These are phyloP conservation scores for Hylaea fasciaria DNA, from an alignment of 2,888 invertebrate genomes.

Conservation along the genomic window DNA sequence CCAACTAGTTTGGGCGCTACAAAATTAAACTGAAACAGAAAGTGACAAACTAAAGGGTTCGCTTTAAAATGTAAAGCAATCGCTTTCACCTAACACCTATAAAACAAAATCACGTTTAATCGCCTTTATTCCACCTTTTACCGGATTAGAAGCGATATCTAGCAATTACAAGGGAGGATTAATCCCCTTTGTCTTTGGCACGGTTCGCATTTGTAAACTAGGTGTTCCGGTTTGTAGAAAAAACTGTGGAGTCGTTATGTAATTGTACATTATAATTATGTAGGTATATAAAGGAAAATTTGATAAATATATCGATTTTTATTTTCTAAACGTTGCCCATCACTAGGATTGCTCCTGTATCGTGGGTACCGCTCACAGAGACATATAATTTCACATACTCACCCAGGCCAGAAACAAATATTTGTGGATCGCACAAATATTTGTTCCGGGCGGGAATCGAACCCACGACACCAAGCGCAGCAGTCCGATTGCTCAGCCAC, in stretches of 20 bases:
- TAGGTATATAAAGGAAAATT: too few species aligned
- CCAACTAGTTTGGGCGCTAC: background rate
- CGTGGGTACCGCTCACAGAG: too few species aligned
- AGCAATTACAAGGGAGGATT: conserved; percentile 56
- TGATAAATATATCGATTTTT: too few species aligned
- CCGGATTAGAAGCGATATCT: conserved; percentile 59
- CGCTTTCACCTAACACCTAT: conserved; percentile 43
- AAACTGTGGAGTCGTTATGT: conserved; percentile 9
- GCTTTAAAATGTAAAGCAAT: conserved; percentile 39
- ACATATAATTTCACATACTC: too few species aligned
- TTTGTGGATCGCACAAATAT: too few species aligned
- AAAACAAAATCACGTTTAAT: conserved; percentile 52
- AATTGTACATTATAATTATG: too few species aligned
- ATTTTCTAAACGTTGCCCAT: too few species aligned
- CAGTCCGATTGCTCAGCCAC: too few species aligned
- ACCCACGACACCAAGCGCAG: too few species aligned
- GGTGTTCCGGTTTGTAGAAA: background rate
- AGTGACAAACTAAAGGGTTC: conserved; percentile 33
- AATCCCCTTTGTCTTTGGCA: conserved; percentile 42
- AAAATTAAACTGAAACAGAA: conserved; percentile 5
- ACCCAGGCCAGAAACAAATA: too few species aligned
- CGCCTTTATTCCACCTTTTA: conserved; percentile 61
- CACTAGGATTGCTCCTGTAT: too few species aligned
- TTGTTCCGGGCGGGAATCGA: too few species aligned
- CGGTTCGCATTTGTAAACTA: conserved; percentile 20